phyloP scores from a whole-genome alignment of 2,888 invertebrate genomes.

The Imbricaverruca yamaguchii region DNA sequence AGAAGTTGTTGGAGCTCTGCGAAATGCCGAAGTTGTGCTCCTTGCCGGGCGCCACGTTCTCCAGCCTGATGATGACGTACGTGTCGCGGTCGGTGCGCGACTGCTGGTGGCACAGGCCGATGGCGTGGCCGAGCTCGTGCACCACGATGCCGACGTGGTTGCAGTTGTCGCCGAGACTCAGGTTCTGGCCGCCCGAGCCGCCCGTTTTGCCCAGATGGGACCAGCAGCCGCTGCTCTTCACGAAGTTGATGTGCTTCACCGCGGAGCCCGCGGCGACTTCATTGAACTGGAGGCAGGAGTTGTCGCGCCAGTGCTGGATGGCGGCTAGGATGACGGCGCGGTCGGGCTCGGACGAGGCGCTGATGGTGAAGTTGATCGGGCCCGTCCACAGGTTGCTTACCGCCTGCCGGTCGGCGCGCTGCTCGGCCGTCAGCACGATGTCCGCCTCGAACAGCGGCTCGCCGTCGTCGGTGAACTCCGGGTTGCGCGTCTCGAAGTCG shows the following conservation, averaged over 20 bases:
- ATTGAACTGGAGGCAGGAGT: constrained; percentile 37
- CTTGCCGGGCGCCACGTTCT: constrained; percentile 31
- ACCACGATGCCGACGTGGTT: constrained; percentile 38
- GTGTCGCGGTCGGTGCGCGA: constrained; percentile 41
- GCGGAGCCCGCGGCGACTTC: constrained; percentile 33
- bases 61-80: constrained; percentile 38
- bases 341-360: not conserved
- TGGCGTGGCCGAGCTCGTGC: constrained; percentile 33
- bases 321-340: not conserved
- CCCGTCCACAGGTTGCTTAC: not conserved
- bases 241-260: not conserved
- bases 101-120: constrained; percentile 44
- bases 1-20: not conserved
- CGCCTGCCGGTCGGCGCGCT: constrained; percentile 29
- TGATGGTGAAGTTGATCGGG: not conserved
- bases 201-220: not conserved
- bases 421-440: not conserved
- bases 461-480: too few species aligned
- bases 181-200: constrained; percentile 39
- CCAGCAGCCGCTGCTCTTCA: not conserved
- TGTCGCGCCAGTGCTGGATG: constrained; percentile 24
- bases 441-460: not conserved
- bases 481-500: too few species aligned
- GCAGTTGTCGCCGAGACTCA: constrained; percentile 42
- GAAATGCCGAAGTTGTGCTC: not conserved